Evolutionary conservation across 37 sponge, comb jelly and placozoan species (phyloP).

Genomic region (Tethya wilhelma): DNA sequence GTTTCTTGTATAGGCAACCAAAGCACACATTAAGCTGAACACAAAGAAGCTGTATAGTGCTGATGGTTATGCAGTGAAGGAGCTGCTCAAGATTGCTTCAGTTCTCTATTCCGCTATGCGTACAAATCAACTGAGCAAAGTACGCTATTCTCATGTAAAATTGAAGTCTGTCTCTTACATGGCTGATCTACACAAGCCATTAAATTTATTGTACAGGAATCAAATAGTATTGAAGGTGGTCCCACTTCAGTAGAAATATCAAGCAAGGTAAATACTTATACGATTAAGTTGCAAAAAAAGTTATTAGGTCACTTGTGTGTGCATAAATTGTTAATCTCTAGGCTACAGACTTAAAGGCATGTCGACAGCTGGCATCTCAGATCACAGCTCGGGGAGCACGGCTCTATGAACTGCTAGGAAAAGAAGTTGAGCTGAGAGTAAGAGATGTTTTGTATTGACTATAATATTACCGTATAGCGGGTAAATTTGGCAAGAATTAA

Average conservation of each 20-base stretch:
- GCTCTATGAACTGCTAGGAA: constrained; percentile 88
- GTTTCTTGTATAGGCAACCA: constrained; percentile 70
- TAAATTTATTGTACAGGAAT: too few species aligned
- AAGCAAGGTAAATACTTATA: constrained; percentile 2
- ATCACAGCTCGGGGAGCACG: constrained; percentile 91
- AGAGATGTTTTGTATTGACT: neutral
- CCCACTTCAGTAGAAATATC: constrained; percentile 19
- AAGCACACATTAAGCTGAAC: constrained; percentile 94
- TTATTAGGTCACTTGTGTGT: neutral
- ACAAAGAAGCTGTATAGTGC: constrained; percentile 95
- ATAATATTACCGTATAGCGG: neutral
- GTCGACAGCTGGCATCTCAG: constrained; percentile 93
- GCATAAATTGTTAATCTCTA: too few species aligned
- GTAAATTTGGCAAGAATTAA: too few species aligned
- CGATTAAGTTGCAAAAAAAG: neutral
- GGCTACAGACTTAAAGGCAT: constrained; percentile 85
- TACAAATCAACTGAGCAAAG: constrained; percentile 31
- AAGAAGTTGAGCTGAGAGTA: constrained; percentile 89
- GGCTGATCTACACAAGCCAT: too few species aligned
- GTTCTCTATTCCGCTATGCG: constrained; percentile 90
- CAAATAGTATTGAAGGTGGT: neutral
- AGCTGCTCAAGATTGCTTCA: constrained; percentile 89
- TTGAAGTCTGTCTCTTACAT: neutral
- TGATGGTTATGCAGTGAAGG: constrained; percentile 99
- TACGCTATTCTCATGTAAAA: too few species aligned